These are phyloP conservation scores for Bombyx mandarina DNA, from an alignment of 1,140 invertebrate genomes.

Conservation along the genomic window DNA sequence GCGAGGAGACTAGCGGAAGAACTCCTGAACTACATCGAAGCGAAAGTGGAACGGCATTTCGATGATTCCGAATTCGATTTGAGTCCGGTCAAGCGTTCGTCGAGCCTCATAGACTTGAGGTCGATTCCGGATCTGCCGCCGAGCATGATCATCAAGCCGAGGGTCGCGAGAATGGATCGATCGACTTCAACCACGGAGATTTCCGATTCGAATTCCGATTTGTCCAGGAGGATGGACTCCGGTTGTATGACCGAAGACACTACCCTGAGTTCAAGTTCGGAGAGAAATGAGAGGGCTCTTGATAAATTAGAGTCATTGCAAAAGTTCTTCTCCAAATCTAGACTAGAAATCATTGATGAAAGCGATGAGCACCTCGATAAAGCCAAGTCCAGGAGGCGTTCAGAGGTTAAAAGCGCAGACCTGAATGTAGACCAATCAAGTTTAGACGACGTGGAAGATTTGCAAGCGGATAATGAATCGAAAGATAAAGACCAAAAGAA, in stretches of 20 bases:
- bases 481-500: conserved; percentile 8
- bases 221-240: conserved; percentile 44
- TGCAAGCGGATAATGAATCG: conserved; percentile 44
- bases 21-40: conserved; percentile 45
- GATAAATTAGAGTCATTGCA: conserved; percentile 58
- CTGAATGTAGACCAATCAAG: conserved; percentile 45
- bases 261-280: conserved; percentile 30
- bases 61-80: conserved; percentile 45
- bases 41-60: conserved; percentile 36
- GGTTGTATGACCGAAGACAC: conserved; percentile 55
- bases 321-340: conserved; percentile 53
- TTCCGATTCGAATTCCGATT: conserved; percentile 44
- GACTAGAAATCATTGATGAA: conserved; percentile 60
- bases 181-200: conserved; percentile 59
- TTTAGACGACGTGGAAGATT: conserved; percentile 58
- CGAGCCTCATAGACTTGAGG: conserved; percentile 54
- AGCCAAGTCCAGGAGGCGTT: conserved; percentile 22
- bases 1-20: conserved; percentile 41
- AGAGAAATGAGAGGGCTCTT: conserved; percentile 44
- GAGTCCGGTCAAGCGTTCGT: conserved; percentile 38
- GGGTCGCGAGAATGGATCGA: conserved; percentile 46
- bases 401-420: conserved; percentile 19
- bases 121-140: conserved; percentile 60
- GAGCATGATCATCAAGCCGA: conserved; percentile 54
- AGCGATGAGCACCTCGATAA: conserved; percentile 48